These are phyloP conservation scores for Tapirus indicus DNA, from an alignment of 2,797 vertebrate genomes.

Conservation along the genomic window DNA sequence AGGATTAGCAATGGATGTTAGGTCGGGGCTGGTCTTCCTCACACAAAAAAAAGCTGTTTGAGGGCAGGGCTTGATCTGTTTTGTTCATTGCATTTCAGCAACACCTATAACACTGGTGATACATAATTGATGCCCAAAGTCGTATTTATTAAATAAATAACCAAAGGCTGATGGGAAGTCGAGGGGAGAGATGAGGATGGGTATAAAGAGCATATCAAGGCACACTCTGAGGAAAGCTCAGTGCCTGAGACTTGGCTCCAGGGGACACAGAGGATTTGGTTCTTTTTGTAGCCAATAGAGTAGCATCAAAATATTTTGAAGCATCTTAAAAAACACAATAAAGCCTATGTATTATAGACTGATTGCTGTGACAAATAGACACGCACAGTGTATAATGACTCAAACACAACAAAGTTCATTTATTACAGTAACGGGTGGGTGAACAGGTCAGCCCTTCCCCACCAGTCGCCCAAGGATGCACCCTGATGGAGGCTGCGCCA, in stretches of 20 bases:
- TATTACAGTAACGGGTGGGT: not conserved
- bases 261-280: not conserved
- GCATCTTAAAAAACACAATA: conserved; percentile 39
- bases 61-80: not conserved
- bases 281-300: not conserved
- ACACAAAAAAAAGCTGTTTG: not conserved
- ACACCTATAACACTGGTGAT: not conserved
- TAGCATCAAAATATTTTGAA: conserved; percentile 31
- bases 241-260: not conserved
- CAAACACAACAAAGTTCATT: not conserved
- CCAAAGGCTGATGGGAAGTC: not conserved
- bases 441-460: not conserved
- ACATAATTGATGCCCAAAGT: not conserved
- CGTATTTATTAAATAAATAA: not conserved
- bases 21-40: too few relatives aligned
- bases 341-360: not conserved
- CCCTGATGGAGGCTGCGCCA: not conserved
- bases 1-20: too few relatives aligned
- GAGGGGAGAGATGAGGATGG: not conserved
- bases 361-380: not conserved
- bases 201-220: not conserved
- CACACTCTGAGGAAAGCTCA: not conserved
- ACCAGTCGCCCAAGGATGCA: not conserved
- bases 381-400: not conserved
- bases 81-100: not conserved